These are phyloP conservation scores for Chalcis sispes DNA, from an alignment of 2,888 invertebrate species.

Conservation along the genomic window DNA sequence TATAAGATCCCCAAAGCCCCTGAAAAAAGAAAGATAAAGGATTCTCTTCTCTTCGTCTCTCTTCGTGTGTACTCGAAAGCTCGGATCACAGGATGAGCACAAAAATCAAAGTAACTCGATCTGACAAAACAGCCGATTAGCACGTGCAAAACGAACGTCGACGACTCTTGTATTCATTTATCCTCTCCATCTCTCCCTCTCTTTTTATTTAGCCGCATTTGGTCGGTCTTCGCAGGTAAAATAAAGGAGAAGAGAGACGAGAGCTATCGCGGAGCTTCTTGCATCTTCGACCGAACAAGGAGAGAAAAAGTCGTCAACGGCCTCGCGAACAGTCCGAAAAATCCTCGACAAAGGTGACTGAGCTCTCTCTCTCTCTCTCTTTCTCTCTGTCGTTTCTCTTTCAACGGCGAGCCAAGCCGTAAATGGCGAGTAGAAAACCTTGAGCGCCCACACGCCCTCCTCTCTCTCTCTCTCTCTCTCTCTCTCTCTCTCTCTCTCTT, in stretches of 20 bases:
- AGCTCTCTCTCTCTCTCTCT: slow-evolving; percentile 49
- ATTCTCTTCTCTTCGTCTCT: not conserved
- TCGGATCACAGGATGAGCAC: not conserved
- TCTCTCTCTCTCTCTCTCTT: no score
- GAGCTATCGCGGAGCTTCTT: not conserved
- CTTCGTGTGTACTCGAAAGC: not conserved
- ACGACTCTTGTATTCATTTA: not conserved
- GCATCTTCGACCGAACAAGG: not conserved
- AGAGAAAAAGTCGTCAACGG: slow-evolving; percentile 3
- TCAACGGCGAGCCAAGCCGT: slow-evolving; percentile 62
- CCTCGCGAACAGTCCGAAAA: slow-evolving; percentile 34
- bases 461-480: slow-evolving; percentile 1
- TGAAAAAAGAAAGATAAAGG: no score
- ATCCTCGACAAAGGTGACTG: slow-evolving; percentile 17
- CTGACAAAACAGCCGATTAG: slow-evolving; percentile 49
- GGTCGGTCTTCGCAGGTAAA: not conserved
- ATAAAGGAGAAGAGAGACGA: not conserved
- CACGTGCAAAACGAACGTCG: not conserved
- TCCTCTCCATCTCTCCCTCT: not conserved
- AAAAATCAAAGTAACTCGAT: not conserved
- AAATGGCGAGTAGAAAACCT: slow-evolving; percentile 68
- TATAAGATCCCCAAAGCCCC: no score
- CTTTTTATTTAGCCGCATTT: not conserved
- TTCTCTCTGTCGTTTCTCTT: slow-evolving; percentile 52
- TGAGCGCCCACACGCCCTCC: slow-evolving; percentile 31